Percentiles rank a stretch among this genome's conserved stretches.
Evolutionary conservation across 2,797 vertebrate species (phyloP).

Genomic region (Neoniphon sammara): DNA sequence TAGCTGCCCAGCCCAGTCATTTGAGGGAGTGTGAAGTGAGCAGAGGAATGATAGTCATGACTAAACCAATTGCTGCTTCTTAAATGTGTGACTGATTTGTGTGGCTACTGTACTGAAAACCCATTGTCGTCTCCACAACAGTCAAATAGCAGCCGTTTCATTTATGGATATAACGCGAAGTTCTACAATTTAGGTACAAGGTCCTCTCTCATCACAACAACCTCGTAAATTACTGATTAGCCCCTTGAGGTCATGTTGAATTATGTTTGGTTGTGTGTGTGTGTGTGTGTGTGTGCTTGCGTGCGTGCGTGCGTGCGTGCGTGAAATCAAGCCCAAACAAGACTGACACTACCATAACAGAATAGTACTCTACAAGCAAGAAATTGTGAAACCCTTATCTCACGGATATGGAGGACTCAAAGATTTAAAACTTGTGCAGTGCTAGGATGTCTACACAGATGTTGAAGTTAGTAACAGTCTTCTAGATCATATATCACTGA

Average conservation of each 20-base stretch:
- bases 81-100: no score
- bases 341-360: no score
- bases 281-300: no score
- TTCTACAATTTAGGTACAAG: not conserved
- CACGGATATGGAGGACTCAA: not conserved
- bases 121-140: not conserved
- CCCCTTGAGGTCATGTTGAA: not conserved
- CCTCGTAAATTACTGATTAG: not conserved
- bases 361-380: no score
- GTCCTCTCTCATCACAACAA: not conserved
- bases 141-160: not conserved
- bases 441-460: no score
- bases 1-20: no score
- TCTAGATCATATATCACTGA: not conserved
- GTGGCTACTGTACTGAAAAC: no score
- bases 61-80: no score
- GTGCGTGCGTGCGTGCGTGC: not conserved
- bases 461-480: not conserved
- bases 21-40: not conserved
- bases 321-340: not conserved
- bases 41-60: not conserved
- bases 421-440: not conserved
- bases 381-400: not conserved
- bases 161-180: not conserved
- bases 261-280: no score